phyloP scores from a whole-genome alignment of 2,888 invertebrate genomes.

The Chalcis sispes region DNA sequence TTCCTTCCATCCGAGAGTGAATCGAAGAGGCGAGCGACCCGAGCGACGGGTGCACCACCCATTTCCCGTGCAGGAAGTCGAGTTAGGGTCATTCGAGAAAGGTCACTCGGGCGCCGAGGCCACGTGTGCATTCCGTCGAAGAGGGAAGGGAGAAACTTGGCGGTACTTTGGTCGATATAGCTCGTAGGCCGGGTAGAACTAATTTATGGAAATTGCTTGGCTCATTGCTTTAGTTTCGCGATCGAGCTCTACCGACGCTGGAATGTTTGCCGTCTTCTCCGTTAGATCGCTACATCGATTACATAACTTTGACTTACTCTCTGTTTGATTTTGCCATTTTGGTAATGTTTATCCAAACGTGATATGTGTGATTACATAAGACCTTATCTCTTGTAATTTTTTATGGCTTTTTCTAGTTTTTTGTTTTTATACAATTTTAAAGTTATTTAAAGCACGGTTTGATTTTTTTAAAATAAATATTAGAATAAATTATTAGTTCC shows the following conservation, averaged over 20 bases:
- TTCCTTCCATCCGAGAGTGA: conserved; percentile 24
- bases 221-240: conserved; percentile 33
- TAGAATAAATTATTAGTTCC: too few relatives aligned
- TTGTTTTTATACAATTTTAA: too few relatives aligned
- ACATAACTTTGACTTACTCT: too few relatives aligned
- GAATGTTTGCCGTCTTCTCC: too few relatives aligned
- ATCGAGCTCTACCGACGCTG: not conserved
- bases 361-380: too few relatives aligned
- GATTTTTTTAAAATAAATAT: too few relatives aligned
- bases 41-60: conserved; percentile 66
- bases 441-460: too few relatives aligned
- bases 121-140: not conserved
- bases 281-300: too few relatives aligned
- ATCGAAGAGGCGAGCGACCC: conserved; percentile 65
- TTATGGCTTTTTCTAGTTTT: too few relatives aligned
- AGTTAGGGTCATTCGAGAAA: not conserved
- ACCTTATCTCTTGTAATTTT: too few relatives aligned
- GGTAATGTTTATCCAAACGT: too few relatives aligned
- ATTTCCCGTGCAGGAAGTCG: conserved; percentile 64
- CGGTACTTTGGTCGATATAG: not conserved
- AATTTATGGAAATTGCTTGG: conserved; percentile 54
- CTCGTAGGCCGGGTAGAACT: conserved; percentile 41
- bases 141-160: conserved; percentile 20
- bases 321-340: too few relatives aligned
- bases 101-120: not conserved